Evolutionary conservation across 2,113 vertebrate species (phyloP), one percentile per base, ranked within the genome.

Genomic region (Okapia johnstoni): DNA sequence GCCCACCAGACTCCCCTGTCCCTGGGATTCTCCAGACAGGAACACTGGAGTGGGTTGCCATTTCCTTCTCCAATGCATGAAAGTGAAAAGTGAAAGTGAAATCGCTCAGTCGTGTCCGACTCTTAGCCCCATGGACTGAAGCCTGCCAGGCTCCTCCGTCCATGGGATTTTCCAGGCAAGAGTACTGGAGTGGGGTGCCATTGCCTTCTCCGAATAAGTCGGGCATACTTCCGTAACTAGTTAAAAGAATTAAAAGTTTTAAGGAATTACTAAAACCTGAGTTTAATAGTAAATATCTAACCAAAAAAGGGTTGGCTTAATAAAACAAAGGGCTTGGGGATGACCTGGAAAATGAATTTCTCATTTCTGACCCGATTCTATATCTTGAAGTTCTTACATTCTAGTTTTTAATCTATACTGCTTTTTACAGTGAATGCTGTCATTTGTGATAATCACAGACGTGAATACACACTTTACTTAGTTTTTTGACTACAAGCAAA

Each of bases 271-370:
- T 73, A 94, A 94, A 91, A 80, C 40, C 8, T n/a, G 86, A 25
- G 43, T 33, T 88, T 85, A 89, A 54, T 84, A 87, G 63, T 73
- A 63, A 89, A 40, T 80, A 92, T 19, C 9, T 23, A 90, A 76
- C 21, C 30, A 61, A 25, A 84, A 46, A 93, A 70, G 30, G 43
- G 55, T 85, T 86, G 10, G 33, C 43, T 89, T 84, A 91, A 86
- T 93, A 79, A 83, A 93, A 94, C 23, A 30, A 93, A 90, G 14
- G 13, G 50, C 50, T 33, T 85, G 13, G 7, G 43, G 43, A 85
- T 93, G 86, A 87, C 57, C 61, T 92, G 26, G 50, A 93, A 93
- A 96, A 55, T 81, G 61, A 86, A 85, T 87, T 95, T 92, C 77
- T 88, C 33, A 33, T 66, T 6, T 70, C 86, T 60, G 90, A 43